Percentiles rank a stretch among this genome's conserved stretches.
Evolutionary conservation across 2,113 vertebrate species (phyloP).

Genomic region (Leucoraja erinaceus): DNA sequence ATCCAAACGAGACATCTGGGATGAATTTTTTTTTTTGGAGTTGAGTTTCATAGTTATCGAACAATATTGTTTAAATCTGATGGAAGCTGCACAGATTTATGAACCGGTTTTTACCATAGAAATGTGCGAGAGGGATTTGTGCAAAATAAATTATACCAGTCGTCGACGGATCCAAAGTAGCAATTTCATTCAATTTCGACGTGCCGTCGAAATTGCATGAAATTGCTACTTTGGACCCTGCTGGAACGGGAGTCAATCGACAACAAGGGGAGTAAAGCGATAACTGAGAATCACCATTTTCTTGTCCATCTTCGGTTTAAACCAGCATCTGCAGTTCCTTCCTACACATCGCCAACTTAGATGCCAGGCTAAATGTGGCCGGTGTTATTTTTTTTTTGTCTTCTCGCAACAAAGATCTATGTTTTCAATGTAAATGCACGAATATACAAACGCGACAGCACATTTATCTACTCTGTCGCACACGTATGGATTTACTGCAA

Average conservation of each 20-base stretch:
- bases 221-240: background rate
- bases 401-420: background rate
- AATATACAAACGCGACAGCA: background rate
- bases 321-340: background rate
- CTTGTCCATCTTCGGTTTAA: too few relatives aligned
- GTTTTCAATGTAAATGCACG: background rate
- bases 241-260: background rate
- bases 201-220: background rate
- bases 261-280: too few relatives aligned
- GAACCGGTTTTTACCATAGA: slow-evolving; percentile 68
- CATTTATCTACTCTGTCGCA: background rate
- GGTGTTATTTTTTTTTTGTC: background rate
- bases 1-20: slow-evolving; percentile 90
- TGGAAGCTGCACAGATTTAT: slow-evolving; percentile 72
- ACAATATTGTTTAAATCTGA: slow-evolving; percentile 69
- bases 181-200: background rate
- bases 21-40: slow-evolving; percentile 74
- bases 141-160: background rate
- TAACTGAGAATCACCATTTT: background rate
- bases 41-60: slow-evolving; percentile 80
- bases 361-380: background rate
- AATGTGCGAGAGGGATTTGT: background rate
- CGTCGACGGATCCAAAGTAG: background rate
- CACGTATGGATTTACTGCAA: background rate
- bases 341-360: background rate